Evolutionary conservation across 2,888 invertebrate genomes (phyloP), one percentile per base, ranked within the genome.

Genomic region (Sinopyrophorus schimmeli): DNA sequence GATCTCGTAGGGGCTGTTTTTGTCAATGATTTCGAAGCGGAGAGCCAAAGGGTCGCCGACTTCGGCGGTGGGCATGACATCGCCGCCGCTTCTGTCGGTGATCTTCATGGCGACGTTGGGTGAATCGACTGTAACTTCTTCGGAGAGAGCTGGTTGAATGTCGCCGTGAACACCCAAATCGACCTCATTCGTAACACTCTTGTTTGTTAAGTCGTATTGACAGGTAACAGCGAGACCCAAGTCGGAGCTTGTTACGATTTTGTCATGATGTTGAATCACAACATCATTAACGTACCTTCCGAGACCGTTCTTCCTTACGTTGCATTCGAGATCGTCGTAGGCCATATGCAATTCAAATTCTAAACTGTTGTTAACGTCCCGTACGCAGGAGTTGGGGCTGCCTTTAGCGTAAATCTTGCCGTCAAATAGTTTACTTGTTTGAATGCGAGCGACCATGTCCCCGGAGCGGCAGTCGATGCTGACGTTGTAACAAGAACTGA

Each of bases 331-430:
- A 71, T 94, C 91, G 71, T 89, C 90, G 76, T 92, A 94, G 38
- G 87, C 87, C 90, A 95, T 92, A 62, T 86, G 87, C 59, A 95
- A 78, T 72, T 93, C 92, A 70, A 95, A 95, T 74, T 93, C 92
- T 52, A 94, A 76, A 54, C 90, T 87, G 66, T 87, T 88, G 65
- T 88, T 86, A 41, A 95, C 89, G 70, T 94, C 92, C 57, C 88
- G 84, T 24, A 93, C 88, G 72, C 94, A 95, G 15, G 92, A 91
- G 74, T 92, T 92, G 39, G 94, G 94, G 60, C 92, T 90, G 53
- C 92, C 92, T 73, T 94, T 94, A 52, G 92, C 93, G 76, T 95
- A 95, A 58, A 95, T 89, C 76, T 94, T 94, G 58, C 94, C 94
- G 71, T 91, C 91, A 77, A 94, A 94, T 48, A 94, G 77, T 74